These are phyloP conservation scores for Brachynemurus nebulosus DNA, from an alignment of 2,888 invertebrate genomes.

Conservation along the genomic window DNA sequence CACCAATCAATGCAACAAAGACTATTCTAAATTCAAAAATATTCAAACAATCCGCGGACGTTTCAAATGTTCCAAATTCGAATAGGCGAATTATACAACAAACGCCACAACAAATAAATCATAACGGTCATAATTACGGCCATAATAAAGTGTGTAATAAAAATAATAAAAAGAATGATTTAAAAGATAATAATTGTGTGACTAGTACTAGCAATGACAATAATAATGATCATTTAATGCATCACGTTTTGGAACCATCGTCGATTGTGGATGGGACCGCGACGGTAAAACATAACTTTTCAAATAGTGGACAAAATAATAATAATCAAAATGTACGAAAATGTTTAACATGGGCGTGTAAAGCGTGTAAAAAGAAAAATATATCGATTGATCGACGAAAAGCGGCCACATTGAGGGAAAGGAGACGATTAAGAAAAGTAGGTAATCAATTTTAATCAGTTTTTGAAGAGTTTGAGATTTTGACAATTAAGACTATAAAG, in stretches of 20 bases:
- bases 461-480: no score
- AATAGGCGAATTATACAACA: no score
- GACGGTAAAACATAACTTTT: constrained; percentile 19
- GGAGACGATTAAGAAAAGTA: constrained; percentile 86
- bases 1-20: no score
- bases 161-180: constrained; percentile 2
- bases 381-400: constrained; percentile 91
- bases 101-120: no score
- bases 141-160: not conserved
- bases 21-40: not conserved
- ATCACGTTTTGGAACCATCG: constrained; percentile 33
- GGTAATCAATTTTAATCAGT: no score
- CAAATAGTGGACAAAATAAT: constrained; percentile 22
- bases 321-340: constrained; percentile 42
- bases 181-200: constrained; percentile 5
- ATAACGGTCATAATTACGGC: not conserved
- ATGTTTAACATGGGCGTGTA: constrained; percentile 93
- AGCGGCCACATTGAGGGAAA: constrained; percentile 91
- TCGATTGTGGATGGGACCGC: constrained; percentile 16
- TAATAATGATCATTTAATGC: constrained; percentile 27
- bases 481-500: no score
- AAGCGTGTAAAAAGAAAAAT: constrained; percentile 92
- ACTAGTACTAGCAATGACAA: no score
- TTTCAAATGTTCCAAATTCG: no score
- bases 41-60: no score